phyloP scores from a whole-genome alignment of 2,113 vertebrate species.

The Gallinago undulata region DNA sequence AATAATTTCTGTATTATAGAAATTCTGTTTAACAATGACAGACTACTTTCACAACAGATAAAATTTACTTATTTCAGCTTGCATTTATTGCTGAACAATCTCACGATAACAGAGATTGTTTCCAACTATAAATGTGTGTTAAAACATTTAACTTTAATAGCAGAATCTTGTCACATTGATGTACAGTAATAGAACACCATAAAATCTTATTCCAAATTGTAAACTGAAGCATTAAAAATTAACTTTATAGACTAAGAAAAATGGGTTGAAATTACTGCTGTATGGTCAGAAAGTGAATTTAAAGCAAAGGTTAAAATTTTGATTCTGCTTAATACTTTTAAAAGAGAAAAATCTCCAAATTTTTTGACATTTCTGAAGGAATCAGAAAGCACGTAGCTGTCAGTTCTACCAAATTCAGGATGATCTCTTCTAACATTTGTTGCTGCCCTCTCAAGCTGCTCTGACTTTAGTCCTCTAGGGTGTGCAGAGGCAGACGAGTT shows the following conservation, averaged over 20 bases:
- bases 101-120: not conserved
- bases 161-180: conserved; percentile 6
- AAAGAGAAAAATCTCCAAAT: not conserved
- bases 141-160: conserved; percentile 44
- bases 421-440: conserved; percentile 9
- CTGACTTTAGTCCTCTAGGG: conserved; percentile 32
- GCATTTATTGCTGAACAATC: not conserved
- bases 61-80: conserved; percentile 34
- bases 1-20: not conserved
- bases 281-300: not conserved
- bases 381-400: not conserved
- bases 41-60: not conserved
- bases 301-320: not conserved
- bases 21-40: conserved; percentile 18
- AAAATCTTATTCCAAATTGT: conserved; percentile 41
- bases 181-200: not conserved
- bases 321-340: not conserved
- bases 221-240: conserved; percentile 46
- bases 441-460: not conserved
- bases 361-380: not conserved
- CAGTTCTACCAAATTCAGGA: not conserved
- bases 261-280: not conserved
- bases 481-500: not conserved
- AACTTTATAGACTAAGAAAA: not conserved
- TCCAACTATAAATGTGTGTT: conserved; percentile 3